Percentiles rank a stretch among this genome's conserved stretches.
Evolutionary conservation across 2,113 vertebrate genomes (phyloP).

Genomic region (Pedionomus torquatus): DNA sequence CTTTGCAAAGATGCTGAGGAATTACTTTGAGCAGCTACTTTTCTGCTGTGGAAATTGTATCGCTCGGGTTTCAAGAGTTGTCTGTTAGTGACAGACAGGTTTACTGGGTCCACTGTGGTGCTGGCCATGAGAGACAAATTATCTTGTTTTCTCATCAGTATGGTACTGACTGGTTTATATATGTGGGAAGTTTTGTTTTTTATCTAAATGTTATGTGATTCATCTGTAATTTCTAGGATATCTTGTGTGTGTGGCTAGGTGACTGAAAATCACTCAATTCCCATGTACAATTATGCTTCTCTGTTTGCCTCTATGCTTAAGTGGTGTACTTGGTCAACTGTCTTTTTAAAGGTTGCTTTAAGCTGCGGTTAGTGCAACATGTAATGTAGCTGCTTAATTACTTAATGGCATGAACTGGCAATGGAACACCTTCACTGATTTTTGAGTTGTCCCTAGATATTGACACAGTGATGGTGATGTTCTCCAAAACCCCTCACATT

Average conservation of each 20-base stretch:
- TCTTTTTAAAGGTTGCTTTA: slow-evolving; percentile 5
- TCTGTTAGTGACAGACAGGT: neutral
- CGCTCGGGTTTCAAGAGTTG: neutral
- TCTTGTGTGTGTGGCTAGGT: neutral
- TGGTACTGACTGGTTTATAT: neutral
- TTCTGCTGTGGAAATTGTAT: neutral
- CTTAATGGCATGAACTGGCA: neutral
- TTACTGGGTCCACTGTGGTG: neutral
- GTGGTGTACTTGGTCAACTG: neutral
- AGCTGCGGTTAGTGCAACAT: neutral
- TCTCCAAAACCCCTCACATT: neutral
- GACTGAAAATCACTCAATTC: neutral
- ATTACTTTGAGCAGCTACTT: neutral
- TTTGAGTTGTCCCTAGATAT: neutral
- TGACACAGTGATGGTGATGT: neutral
- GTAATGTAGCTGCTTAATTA: slow-evolving; percentile 5
- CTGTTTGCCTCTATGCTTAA: neutral
- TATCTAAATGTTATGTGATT: neutral
- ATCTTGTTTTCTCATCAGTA: neutral
- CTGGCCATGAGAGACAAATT: neutral
- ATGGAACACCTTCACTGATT: neutral
- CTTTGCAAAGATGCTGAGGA: neutral
- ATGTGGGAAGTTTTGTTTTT: neutral
- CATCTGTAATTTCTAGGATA: neutral
- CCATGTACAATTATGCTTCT: neutral